phyloP scores from a whole-genome alignment of 2,888 invertebrate genomes.

The Leptinotarsa tumamoca region DNA sequence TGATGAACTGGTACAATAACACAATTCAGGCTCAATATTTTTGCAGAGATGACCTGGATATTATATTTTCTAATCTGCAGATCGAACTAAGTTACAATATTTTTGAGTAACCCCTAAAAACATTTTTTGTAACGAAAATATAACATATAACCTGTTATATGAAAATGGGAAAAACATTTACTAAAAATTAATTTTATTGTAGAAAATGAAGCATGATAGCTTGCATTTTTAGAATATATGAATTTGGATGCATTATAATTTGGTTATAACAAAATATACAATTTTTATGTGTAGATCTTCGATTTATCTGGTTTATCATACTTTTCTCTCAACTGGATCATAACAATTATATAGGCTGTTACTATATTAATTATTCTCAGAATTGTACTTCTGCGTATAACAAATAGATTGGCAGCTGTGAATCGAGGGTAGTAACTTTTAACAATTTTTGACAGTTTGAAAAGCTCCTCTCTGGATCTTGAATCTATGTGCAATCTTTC shows the following conservation, averaged over 20 bases:
- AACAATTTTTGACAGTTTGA: conserved; percentile 27
- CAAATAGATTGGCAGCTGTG: conserved; percentile 38
- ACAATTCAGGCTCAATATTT: too few relatives aligned
- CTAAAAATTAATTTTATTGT: too few relatives aligned
- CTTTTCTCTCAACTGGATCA: conserved; percentile 31
- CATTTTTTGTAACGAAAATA: too few relatives aligned
- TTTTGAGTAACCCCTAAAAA: too few relatives aligned
- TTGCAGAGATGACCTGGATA: too few relatives aligned
- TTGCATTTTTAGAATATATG: too few relatives aligned
- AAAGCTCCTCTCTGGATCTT: conserved; percentile 32
- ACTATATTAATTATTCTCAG: conserved; percentile 32
- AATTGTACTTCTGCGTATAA: conserved; percentile 33
- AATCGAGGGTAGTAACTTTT: conserved; percentile 28
- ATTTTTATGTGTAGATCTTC: neutral
- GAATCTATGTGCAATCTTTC: conserved; percentile 31
- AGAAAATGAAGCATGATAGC: too few relatives aligned
- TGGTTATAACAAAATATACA: neutral
- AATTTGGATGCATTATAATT: neutral
- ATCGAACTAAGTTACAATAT: too few relatives aligned
- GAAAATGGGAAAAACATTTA: too few relatives aligned
- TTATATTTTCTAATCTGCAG: too few relatives aligned
- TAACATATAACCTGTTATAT: too few relatives aligned
- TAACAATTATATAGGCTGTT: conserved; percentile 37
- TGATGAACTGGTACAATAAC: too few relatives aligned
- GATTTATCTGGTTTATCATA: conserved; percentile 7